Conservation (phyloP, 1,140 invertebrate species). For the Trachelipus rathkii region DNA sequence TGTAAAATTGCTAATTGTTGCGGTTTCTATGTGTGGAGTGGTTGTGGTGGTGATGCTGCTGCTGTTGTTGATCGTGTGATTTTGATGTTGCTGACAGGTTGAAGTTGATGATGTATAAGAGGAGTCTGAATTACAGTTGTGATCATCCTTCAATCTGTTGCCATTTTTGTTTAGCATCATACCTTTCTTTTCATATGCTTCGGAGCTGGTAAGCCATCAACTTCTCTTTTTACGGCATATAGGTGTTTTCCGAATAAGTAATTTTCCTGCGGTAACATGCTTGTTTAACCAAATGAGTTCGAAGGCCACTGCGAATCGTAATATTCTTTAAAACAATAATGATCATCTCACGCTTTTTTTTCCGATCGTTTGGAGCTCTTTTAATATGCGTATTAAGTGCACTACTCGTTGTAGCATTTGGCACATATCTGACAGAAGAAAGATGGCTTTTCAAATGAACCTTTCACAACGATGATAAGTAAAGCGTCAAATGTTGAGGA, state of each 20-base stretch:
- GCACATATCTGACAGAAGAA: slow-evolving; percentile 44
- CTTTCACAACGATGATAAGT: slow-evolving; percentile 43
- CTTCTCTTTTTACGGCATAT: slow-evolving; percentile 42
- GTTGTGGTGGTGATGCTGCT: slow-evolving; percentile 27
- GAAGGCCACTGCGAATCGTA: slow-evolving; percentile 44
- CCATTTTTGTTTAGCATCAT: background rate
- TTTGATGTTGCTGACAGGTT: slow-evolving; percentile 30
- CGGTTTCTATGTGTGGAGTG: slow-evolving; percentile 21
- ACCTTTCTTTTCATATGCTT: slow-evolving; percentile 39
- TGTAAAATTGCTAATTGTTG: slow-evolving; percentile 25
- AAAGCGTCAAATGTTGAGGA: slow-evolving; percentile 44
- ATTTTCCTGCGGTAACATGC: slow-evolving; percentile 44
- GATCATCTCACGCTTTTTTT: slow-evolving; percentile 43
- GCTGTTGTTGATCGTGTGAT: slow-evolving; percentile 30
- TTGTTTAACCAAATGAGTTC: slow-evolving; percentile 45
- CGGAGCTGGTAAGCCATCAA: slow-evolving; percentile 42
- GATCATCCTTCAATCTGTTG: slow-evolving; percentile 30
- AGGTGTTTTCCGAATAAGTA: slow-evolving; percentile 45
- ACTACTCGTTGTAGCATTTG: slow-evolving; percentile 45
- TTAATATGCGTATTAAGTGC: slow-evolving; percentile 45
- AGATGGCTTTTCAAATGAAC: slow-evolving; percentile 45
- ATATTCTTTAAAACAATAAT: slow-evolving; percentile 44
- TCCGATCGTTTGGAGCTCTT: slow-evolving; percentile 43
- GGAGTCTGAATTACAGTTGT: slow-evolving; percentile 23
- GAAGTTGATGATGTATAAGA: slow-evolving; percentile 35